Evolutionary conservation across 92 coral and sea anemone genomes (phyloP).

Genomic region (Virgularia gustaviana): DNA sequence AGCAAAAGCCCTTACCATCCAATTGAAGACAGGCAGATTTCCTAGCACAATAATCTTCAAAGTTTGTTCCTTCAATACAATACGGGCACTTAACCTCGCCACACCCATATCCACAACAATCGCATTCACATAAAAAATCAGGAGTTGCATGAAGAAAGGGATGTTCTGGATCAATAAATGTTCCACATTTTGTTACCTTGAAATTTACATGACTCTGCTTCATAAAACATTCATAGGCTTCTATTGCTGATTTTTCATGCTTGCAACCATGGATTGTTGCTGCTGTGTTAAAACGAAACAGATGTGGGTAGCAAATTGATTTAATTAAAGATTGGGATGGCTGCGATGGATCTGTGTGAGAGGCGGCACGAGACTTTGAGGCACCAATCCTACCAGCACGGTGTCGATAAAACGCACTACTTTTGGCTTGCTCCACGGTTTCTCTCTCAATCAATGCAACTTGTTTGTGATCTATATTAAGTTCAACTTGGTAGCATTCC

Average conservation of each 20-base stretch:
- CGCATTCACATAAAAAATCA: slow-evolving; percentile 48
- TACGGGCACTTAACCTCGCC: slow-evolving; percentile 63
- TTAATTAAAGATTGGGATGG: slow-evolving; percentile 51
- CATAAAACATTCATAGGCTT: not conserved
- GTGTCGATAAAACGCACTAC: slow-evolving; percentile 46
- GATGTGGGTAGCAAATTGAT: slow-evolving; percentile 49
- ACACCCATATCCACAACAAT: slow-evolving; percentile 58
- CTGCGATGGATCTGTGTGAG: slow-evolving; percentile 32
- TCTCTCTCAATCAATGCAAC: slow-evolving; percentile 39
- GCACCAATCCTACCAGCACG: slow-evolving; percentile 62
- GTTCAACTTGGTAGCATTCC: slow-evolving; percentile 16
- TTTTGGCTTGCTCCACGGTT: slow-evolving; percentile 43
- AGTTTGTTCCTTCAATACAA: slow-evolving; percentile 41
- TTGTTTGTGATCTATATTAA: slow-evolving; percentile 22
- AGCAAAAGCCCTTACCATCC: slow-evolving; percentile 8
- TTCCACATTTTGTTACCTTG: slow-evolving; percentile 50
- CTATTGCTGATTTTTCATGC: slow-evolving; percentile 41
- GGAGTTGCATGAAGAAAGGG: slow-evolving; percentile 61
- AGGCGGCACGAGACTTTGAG: slow-evolving; percentile 38
- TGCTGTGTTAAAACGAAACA: slow-evolving; percentile 48
- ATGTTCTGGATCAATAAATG: slow-evolving; percentile 55
- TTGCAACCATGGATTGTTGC: slow-evolving; percentile 55
- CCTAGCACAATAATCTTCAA: slow-evolving; percentile 48
- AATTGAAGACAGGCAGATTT: slow-evolving; percentile 43
- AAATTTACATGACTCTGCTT: slow-evolving; percentile 43